Base-by-base conservation (phyloP, 2,113 vertebrate species). In the Gadus macrocephalus region DNA sequence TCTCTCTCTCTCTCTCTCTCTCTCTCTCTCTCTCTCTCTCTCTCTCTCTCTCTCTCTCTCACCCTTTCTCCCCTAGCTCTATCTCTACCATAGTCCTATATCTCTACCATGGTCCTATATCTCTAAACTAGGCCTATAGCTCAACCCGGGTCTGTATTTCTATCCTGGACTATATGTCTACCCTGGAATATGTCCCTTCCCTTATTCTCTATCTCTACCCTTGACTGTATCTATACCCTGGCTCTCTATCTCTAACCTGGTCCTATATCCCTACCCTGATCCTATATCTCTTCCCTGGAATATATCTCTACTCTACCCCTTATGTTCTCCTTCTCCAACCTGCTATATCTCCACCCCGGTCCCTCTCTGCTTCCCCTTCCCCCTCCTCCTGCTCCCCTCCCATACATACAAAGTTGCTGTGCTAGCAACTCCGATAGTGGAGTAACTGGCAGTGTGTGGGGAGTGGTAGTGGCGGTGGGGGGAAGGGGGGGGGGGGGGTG, bases 391-490 rank as follows among this genome's bases (percentile, higher is more conserved):
- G 68, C 42, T 74, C 61, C 42, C n/a, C 16, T 64, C 38, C 67
- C 70, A 65, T 88, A 1, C 42, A 1, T 2, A 49, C 42, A 9
- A 49, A 49, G 42, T 80, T 89, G 90, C 89, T 91, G 87, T 61
- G 88, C 83, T 86, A 90, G 89, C 91, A 90, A 14, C 84, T 91
- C 89, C 89, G 68, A 78, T 81, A 80, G 79, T 71, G 64, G 74
- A 87, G 78, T 67, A 75, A 79, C 86, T 80, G 85, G 70, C 62
- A 71, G 80, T 68, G 80, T 76, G 74, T 53, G 78, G 49, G 63
- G 68, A 81, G 59, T 22, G n/a, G 17, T 12, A 20, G n/a, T 70
- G 64, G 70, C 68, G 79, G 81, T 59, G 72, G 74, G 2, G 79
- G 81, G 79, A 27, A 56, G 31, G 58, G 20, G 20, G 20, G 20